Conservation (phyloP, 2,888 invertebrate species). For the Spodoptera littoralis region DNA sequence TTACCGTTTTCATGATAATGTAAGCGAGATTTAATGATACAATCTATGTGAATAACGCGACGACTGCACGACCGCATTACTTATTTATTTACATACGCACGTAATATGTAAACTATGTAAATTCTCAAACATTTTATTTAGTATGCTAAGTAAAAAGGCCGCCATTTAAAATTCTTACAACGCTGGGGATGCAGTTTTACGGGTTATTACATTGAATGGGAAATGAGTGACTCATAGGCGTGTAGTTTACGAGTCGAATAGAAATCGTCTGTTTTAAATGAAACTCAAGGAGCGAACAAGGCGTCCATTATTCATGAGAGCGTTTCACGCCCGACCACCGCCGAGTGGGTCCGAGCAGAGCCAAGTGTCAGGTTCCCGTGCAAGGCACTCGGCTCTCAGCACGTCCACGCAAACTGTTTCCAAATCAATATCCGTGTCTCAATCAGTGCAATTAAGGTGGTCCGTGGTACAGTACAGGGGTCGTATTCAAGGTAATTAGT, state of each 20-base stretch:
- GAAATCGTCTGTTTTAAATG: constrained; percentile 88
- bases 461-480: constrained; percentile 73
- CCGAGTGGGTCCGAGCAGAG: constrained; percentile 53
- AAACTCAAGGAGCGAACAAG: constrained; percentile 86
- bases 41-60: constrained; percentile 66
- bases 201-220: constrained; percentile 85
- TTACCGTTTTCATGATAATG: constrained; percentile 83
- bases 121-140: constrained; percentile 63
- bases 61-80: constrained; percentile 47
- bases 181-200: constrained; percentile 83
- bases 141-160: constrained; percentile 73
- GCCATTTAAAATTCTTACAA: constrained; percentile 82
- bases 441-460: constrained; percentile 86
- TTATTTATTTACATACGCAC: constrained; percentile 46
- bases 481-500: constrained; percentile 83
- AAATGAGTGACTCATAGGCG: constrained; percentile 87
- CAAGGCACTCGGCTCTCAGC: constrained; percentile 17
- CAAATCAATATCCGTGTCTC: constrained; percentile 88
- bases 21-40: constrained; percentile 83
- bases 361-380: constrained; percentile 42
- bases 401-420: constrained; percentile 78
- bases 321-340: constrained; percentile 77
- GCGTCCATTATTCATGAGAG: constrained; percentile 86
- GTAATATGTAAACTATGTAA: constrained; percentile 35
- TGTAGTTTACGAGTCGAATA: constrained; percentile 86